Evolutionary conservation across 2,888 invertebrate genomes (phyloP), one percentile per base, ranked within the genome.

Genomic region (Troides oblongomaculatus): DNA sequence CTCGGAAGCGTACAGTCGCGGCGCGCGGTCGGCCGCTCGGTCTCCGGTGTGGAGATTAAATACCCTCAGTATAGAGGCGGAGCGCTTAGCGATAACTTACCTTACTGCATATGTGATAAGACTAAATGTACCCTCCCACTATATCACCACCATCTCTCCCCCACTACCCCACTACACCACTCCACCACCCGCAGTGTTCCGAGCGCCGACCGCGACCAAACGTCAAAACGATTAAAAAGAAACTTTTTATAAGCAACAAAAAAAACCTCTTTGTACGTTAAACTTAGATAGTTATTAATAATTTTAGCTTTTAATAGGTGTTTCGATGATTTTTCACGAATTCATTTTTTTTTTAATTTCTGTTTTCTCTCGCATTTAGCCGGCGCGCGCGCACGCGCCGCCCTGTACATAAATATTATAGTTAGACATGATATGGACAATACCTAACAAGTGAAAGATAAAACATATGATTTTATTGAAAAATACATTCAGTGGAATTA

Each of bases 241-340:
- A 30, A 57, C 58, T 25, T 66, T 71, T 75, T 74, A 74, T 75
- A 74, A 66, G 62, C 66, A 67, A 74, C 73, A 72, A 75, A 82
- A 81, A 76, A 79, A 85, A 87, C 86, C 86, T 87, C 88, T 85
- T 84, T 86, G 82, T 87, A 88, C 84, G 83, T 89, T 86, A 83
- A 82, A 81, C 76, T 82, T 90, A 90, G 90, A 86, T 90, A 91
- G 90, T 87, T 87, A 86, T 86, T 86, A 85, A 85, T 89, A 86
- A 87, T 88, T 89, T 84, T 90, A 90, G 91, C 87, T 89, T 86
- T 80, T 90, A 91, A 90, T 91, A 92, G 91, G 90, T 92, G 91
- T 92, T 91, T 88, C 89, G 67, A 72, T 89, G 87, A 88, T 83
- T 87, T 39, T 85, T 87, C 84, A 84, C 82, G 84, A 79, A 81